Base-by-base conservation (phyloP, 2,888 invertebrate genomes). In the Imbricaverruca yamaguchii region DNA sequence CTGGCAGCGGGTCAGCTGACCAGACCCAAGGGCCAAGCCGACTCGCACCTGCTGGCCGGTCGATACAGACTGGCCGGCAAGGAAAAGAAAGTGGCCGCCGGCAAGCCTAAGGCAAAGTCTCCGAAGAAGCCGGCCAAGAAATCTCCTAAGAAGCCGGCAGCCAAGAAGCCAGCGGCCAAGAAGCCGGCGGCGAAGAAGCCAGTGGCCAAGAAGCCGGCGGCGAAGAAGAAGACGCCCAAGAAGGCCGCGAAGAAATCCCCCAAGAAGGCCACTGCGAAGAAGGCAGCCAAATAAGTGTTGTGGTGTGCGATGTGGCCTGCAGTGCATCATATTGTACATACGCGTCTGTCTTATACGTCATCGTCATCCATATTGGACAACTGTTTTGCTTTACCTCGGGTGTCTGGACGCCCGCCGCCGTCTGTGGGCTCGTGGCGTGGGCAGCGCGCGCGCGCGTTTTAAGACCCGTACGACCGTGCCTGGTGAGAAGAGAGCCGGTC, bases 1-100 rank as follows among this genome's bases (percentile, higher is more conserved):
- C 87, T 87, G 6, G 85, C 84, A 82, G 87, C 85, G 78, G 86
- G 86, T 18, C 82, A 84, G 12, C 83, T 88, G 81, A 87, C 86
- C 81, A 88, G 88, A 83, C 82, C 84, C 69, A 85, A 85, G 63
- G 85, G 85, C 10, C 81, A 81, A 59, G 84, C 84, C 15, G 85
- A 85, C 4, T 82, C 83, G 9, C n/a, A 12, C 8, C 57, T 59
- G 56, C 79, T 79, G 12, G 56, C 79, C 0, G 85, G 85, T 10
- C 84, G 84, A 13, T 85, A 85, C 83, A 81, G 83, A 13, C 82
- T 84, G 55, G 82, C 81, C 21, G 25, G 80, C 39, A 82, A 78
- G 63, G n/a, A 39, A 18, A 7, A 21, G 15, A 69, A 39, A 15
- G 39, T 53, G 4, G 69, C 69, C 9, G 81, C 82, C 18, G 81